Conservation (phyloP, 2,113 vertebrate genomes). For the Paramormyrops kingsleyae region DNA sequence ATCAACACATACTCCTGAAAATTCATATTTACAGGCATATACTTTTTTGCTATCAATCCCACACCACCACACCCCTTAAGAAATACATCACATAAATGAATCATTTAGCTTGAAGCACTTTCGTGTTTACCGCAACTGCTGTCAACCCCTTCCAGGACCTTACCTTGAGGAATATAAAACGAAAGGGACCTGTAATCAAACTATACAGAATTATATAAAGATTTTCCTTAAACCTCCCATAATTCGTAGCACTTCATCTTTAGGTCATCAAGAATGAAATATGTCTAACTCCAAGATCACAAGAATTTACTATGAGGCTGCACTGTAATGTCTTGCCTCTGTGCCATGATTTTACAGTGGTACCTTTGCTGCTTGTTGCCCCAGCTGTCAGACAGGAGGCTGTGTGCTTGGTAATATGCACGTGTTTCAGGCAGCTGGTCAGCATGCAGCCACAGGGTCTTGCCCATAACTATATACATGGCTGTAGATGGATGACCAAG, state of each 20-base stretch:
- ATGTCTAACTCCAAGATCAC: neutral
- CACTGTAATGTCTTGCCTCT: neutral
- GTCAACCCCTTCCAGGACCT: neutral
- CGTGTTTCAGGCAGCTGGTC: neutral
- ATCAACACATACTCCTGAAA: neutral
- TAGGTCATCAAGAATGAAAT: neutral
- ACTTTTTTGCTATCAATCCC: neutral
- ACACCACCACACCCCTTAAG: neutral
- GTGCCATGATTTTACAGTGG: neutral
- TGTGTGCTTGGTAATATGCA: neutral
- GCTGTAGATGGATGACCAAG: neutral
- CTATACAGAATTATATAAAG: neutral
- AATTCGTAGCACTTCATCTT: neutral
- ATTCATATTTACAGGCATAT: neutral
- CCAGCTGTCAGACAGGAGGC: neutral
- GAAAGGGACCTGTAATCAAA: neutral
- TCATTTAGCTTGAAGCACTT: neutral
- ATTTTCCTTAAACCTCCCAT: neutral
- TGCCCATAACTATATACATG: neutral
- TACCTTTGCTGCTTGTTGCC: neutral
- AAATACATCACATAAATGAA: neutral
- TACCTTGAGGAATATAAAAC: neutral
- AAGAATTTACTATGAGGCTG: neutral
- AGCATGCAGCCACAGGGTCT: neutral
- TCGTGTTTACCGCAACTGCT: neutral